phyloP scores from a whole-genome alignment of 2,113 vertebrate species.

The Pygoscelis antarcticus region DNA sequence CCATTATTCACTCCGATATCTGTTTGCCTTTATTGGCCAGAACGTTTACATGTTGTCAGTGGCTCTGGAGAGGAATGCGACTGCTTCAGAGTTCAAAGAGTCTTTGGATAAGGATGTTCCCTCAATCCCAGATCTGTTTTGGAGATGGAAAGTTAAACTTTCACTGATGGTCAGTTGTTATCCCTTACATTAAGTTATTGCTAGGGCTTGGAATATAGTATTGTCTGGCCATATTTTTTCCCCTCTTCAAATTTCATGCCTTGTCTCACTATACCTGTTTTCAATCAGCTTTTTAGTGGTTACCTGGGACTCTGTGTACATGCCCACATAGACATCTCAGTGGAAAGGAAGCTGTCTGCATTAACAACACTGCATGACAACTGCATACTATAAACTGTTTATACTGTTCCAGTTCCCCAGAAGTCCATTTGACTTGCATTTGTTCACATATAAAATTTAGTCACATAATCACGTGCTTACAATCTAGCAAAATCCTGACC shows the following conservation, averaged over 20 bases:
- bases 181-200: not conserved
- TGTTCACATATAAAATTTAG: not conserved
- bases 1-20: not conserved
- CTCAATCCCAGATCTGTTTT: not conserved
- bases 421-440: not conserved
- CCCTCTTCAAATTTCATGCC: not conserved
- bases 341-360: not conserved
- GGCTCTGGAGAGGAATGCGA: not conserved
- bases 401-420: not conserved
- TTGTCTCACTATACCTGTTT: not conserved
- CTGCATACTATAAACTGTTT: not conserved
- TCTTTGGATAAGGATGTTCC: not conserved
- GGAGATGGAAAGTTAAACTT: constrained; percentile 14
- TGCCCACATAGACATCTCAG: not conserved
- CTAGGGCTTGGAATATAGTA: not conserved
- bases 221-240: not conserved
- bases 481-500: not conserved
- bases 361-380: not conserved
- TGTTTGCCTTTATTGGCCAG: not conserved
- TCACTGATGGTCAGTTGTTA: not conserved
- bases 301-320: not conserved
- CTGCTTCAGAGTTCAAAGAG: not conserved
- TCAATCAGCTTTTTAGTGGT: not conserved
- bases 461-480: not conserved
- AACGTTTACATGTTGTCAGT: not conserved